These are phyloP conservation scores for Periparus ater DNA, from an alignment of 2,797 vertebrate genomes.

Conservation along the genomic window DNA sequence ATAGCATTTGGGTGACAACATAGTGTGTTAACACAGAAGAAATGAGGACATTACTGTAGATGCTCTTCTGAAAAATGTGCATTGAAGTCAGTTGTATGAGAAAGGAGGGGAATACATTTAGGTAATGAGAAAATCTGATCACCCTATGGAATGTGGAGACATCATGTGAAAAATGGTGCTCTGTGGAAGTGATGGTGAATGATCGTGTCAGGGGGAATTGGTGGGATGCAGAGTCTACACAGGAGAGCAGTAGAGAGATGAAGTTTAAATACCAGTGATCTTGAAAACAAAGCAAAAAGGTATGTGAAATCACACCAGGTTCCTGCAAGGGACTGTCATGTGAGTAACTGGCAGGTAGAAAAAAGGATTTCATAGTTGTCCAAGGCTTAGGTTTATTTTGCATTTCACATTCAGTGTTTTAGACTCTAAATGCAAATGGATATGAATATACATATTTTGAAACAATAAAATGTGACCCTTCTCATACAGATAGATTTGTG, in stretches of 20 bases:
- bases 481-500: not conserved
- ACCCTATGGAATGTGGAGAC: not conserved
- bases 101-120: not conserved
- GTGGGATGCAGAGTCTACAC: not conserved
- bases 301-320: not conserved
- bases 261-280: not conserved
- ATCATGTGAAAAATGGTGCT: not conserved
- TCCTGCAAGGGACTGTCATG: not conserved
- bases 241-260: not conserved
- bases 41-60: not conserved
- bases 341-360: not conserved
- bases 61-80: not conserved
- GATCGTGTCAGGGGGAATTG: not conserved
- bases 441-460: not conserved
- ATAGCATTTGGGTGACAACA: not conserved
- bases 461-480: not conserved
- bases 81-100: not conserved
- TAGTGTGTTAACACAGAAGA: not conserved
- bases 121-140: not conserved
- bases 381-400: not conserved
- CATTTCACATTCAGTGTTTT: not conserved
- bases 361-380: not conserved
- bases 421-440: not conserved
- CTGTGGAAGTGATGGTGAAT: not conserved
- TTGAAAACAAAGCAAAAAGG: not conserved